phyloP scores from a whole-genome alignment of 2,797 vertebrate species.

The Halcyon leucocephala region DNA sequence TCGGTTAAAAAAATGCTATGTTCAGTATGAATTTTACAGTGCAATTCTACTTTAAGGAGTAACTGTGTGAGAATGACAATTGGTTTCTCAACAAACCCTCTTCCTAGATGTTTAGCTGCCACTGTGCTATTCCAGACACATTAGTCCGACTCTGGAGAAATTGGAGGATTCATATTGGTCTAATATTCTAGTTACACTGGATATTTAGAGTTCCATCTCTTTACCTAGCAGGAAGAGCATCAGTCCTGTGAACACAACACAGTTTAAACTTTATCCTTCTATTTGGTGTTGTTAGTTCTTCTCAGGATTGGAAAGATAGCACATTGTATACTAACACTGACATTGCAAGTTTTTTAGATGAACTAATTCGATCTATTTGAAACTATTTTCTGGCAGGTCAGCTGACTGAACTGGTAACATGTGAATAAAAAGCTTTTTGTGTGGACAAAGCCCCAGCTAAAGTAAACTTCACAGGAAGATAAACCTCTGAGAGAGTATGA shows the following conservation, averaged over 20 bases:
- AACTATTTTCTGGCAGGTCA: neutral
- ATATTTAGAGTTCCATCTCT: neutral
- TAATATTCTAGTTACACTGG: neutral
- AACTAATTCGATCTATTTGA: neutral
- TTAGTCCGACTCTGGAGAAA: neutral
- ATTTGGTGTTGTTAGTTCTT: neutral
- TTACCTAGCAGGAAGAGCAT: neutral
- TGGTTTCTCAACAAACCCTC: neutral
- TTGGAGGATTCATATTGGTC: neutral
- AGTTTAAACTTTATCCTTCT: neutral
- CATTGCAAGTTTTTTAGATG: neutral
- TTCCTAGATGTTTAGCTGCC: neutral
- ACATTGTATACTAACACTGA: neutral
- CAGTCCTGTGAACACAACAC: neutral
- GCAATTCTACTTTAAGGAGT: neutral
- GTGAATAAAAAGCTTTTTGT: neutral
- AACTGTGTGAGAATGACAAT: neutral
- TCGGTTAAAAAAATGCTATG: neutral
- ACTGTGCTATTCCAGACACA: conserved; percentile 14
- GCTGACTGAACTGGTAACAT: neutral
- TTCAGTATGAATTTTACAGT: neutral
- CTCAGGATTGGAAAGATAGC: neutral
- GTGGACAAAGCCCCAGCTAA: neutral
- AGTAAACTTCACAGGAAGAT: neutral
- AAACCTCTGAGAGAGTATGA: neutral